Evolutionary conservation across 2,888 invertebrate species (phyloP).

Genomic region (Polia nebulosa): DNA sequence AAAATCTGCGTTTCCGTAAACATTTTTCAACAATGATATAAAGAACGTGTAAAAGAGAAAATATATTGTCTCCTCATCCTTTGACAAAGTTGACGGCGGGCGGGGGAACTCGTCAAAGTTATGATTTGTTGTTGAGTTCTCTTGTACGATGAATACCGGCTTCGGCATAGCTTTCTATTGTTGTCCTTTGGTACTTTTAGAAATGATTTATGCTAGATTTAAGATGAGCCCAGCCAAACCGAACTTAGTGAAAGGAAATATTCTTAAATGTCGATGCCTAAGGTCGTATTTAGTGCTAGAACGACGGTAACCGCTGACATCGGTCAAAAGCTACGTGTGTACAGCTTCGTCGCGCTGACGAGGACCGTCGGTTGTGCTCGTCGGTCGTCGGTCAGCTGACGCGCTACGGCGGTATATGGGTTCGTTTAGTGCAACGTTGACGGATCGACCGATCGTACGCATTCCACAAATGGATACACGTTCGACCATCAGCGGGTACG

Average conservation of each 20-base stretch:
- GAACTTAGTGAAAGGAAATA: not conserved
- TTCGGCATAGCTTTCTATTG: not conserved
- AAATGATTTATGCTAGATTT: conserved; percentile 6
- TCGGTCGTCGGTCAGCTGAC: too few species aligned
- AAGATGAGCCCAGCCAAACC: not conserved
- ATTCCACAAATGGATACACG: too few species aligned
- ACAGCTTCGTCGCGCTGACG: too few species aligned
- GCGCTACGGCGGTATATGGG: too few species aligned
- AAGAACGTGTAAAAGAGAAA: not conserved
- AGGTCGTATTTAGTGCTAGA: too few species aligned
- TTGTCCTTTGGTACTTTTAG: conserved; percentile 1
- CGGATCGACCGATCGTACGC: too few species aligned
- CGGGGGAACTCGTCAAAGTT: conserved; percentile 3
- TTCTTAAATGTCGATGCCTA: not conserved
- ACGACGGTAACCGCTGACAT: too few species aligned
- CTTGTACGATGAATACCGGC: not conserved
- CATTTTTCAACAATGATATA: not conserved
- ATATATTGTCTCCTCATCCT: not conserved
- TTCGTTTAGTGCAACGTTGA: too few species aligned
- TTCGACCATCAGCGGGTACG: too few species aligned
- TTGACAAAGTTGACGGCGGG: not conserved
- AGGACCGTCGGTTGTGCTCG: too few species aligned
- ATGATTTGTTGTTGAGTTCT: conserved; percentile 13
- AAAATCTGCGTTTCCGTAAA: not conserved
- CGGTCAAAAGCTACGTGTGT: too few species aligned